phyloP scores from a whole-genome alignment of 2,888 invertebrate genomes.

The Tetanocera ferruginea region DNA sequence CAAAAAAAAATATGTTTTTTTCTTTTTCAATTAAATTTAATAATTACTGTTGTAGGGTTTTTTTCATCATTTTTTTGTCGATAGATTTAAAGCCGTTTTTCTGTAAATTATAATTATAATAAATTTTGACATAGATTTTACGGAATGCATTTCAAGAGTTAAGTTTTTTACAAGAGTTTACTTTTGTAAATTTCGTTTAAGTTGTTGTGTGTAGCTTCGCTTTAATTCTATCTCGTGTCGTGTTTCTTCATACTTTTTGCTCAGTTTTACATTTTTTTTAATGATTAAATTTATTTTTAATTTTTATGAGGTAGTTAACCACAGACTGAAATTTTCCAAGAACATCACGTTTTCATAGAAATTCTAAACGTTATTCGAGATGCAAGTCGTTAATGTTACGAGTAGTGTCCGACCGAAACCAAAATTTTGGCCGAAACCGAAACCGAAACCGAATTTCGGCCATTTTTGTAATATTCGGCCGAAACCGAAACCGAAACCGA shows the following conservation, averaged over 20 bases:
- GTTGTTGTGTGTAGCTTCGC: constrained; percentile 15
- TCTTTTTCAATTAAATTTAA: constrained; percentile 58
- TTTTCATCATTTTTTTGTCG: constrained; percentile 28
- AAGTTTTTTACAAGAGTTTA: constrained; percentile 17
- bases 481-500: no score
- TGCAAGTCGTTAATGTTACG: neutral
- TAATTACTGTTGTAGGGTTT: constrained; percentile 57
- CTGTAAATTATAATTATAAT: constrained; percentile 20
- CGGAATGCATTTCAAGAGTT: constrained; percentile 47
- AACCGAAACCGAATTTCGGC: no score
- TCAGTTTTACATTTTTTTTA: neutral
- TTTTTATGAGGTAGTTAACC: constrained; percentile 42
- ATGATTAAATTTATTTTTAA: neutral
- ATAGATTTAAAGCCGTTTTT: constrained; percentile 17
- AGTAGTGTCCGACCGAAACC: no score
- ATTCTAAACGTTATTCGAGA: constrained; percentile 11
- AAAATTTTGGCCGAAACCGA: no score
- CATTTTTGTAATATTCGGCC: no score
- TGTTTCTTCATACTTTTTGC: neutral
- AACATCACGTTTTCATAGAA: neutral
- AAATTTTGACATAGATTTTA: constrained; percentile 42
- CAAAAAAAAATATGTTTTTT: constrained; percentile 40
- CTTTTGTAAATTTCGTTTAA: constrained; percentile 40
- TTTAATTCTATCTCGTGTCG: neutral
- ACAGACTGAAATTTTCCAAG: constrained; percentile 25